Evolutionary conservation across 2,888 invertebrate genomes (phyloP).

Genomic region (Drepana falcataria): DNA sequence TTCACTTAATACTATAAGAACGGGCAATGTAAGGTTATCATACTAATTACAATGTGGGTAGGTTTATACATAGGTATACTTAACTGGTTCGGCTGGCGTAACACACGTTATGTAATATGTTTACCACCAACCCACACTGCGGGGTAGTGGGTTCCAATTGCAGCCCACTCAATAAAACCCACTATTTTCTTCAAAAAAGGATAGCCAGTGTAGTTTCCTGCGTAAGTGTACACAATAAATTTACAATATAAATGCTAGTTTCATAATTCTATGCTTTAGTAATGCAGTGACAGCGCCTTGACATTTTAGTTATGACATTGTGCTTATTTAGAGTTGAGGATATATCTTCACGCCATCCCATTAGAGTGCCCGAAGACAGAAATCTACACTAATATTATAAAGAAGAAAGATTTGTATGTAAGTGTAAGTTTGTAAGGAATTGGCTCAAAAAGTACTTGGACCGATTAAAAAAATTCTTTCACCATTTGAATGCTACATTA

Average conservation of each 20-base stretch:
- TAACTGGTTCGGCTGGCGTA: slow-evolving; percentile 27
- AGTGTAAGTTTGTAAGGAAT: no score
- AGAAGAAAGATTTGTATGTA: no score
- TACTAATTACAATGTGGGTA: not conserved
- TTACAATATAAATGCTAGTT: slow-evolving; percentile 2
- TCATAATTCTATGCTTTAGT: not conserved
- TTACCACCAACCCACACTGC: slow-evolving; percentile 37
- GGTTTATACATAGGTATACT: slow-evolving; percentile 1
- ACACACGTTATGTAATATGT: slow-evolving; percentile 45
- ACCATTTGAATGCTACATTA: no score
- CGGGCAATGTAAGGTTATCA: not conserved
- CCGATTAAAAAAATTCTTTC: no score
- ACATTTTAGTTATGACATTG: not conserved
- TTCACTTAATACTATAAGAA: no score
- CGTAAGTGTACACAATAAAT: slow-evolving; percentile 30
- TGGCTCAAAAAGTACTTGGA: no score
- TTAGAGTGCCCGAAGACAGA: no score
- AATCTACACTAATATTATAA: no score
- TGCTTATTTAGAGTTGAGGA: not conserved
- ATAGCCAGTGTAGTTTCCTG: slow-evolving; percentile 36
- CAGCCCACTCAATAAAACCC: slow-evolving; percentile 44
- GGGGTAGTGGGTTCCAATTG: slow-evolving; percentile 43
- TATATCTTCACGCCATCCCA: no score
- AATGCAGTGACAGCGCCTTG: not conserved
- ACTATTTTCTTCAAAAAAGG: slow-evolving; percentile 38